These are phyloP conservation scores for Pagetopsis macropterus DNA, from an alignment of 2,797 vertebrate genomes.

Conservation along the genomic window DNA sequence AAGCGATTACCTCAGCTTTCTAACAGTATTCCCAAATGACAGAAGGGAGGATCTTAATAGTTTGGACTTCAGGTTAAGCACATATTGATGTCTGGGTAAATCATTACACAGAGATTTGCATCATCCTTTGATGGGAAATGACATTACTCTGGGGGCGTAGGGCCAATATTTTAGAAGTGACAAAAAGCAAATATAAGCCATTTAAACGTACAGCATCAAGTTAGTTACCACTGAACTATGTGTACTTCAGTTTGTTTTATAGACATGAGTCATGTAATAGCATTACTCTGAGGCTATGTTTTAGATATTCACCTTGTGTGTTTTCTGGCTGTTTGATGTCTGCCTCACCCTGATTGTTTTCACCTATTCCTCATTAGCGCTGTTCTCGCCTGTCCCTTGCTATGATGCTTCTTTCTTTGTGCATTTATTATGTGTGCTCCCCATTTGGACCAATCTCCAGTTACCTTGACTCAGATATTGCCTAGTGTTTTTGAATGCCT, in stretches of 20 bases:
- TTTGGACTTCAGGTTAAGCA: constrained; percentile 44
- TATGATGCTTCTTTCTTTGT: too few relatives aligned
- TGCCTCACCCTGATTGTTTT: too few relatives aligned
- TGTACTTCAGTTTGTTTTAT: background rate
- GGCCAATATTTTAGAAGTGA: background rate
- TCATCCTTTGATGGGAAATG: constrained; percentile 47
- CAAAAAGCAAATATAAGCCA: background rate
- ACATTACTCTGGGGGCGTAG: background rate
- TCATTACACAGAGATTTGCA: constrained; percentile 45
- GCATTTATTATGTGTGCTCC: too few relatives aligned
- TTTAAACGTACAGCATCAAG: background rate
- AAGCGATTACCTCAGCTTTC: background rate
- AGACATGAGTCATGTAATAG: too few relatives aligned
- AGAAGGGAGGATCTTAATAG: constrained; percentile 16
- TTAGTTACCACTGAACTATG: background rate
- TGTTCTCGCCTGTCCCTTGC: too few relatives aligned
- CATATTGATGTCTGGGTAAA: constrained; percentile 67
- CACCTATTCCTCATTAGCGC: too few relatives aligned
- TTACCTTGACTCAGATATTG: too few relatives aligned
- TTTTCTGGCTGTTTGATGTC: too few relatives aligned
- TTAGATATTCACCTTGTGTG: too few relatives aligned
- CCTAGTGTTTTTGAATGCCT: too few relatives aligned
- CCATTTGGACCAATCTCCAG: too few relatives aligned
- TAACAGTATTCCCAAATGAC: background rate
- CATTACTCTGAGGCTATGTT: too few relatives aligned